Conservation (phyloP, 2,113 vertebrate genomes). For the Lasiurus borealis region DNA sequence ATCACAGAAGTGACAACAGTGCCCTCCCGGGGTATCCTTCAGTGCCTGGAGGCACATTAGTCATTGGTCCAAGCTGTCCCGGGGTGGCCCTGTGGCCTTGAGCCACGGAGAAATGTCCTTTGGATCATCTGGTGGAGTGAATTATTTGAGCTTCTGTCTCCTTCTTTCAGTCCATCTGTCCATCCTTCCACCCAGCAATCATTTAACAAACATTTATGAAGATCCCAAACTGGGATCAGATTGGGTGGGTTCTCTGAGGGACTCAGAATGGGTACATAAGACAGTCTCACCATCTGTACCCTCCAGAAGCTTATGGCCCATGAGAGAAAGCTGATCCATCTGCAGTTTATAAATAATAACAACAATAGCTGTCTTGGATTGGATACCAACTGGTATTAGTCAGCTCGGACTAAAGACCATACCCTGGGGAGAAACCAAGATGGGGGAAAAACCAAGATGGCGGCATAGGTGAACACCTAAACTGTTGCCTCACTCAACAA, state of each 20-base stretch:
- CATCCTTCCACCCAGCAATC: background rate
- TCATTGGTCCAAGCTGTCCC: background rate
- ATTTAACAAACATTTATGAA: background rate
- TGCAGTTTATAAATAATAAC: background rate
- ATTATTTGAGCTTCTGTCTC: background rate
- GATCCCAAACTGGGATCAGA: background rate
- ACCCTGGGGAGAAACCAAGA: background rate
- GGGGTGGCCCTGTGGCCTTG: background rate
- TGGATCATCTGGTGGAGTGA: background rate
- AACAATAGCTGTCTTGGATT: background rate
- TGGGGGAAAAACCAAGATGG: too few species aligned
- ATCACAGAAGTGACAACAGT: fast-evolving
- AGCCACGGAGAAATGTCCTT: background rate
- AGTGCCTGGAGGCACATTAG: background rate
- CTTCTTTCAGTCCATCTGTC: background rate
- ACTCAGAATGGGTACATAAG: background rate
- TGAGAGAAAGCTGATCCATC: background rate
- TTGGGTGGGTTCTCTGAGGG: background rate
- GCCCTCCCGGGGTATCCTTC: background rate
- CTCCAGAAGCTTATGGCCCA: background rate
- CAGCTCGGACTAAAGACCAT: background rate
- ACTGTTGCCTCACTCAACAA: too few species aligned
- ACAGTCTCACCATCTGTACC: too few species aligned
- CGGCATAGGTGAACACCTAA: too few species aligned
- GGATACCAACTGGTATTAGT: fast-evolving